Base-by-base conservation (phyloP, 2,888 invertebrate genomes). In the Macrophya alboannulata region DNA sequence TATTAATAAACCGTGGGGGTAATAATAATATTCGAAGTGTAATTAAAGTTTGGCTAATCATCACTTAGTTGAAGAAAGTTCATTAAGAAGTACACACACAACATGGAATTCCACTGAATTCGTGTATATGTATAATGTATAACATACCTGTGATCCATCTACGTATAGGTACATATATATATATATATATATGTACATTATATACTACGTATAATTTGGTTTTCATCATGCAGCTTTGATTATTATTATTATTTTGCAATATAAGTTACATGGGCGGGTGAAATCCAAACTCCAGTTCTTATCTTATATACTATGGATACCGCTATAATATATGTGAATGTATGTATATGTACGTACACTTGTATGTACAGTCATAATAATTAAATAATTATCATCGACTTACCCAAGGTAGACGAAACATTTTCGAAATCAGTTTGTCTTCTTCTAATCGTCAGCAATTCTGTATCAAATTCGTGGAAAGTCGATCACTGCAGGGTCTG, bases 381-480 rank as follows among this genome's bases (percentile, higher is more conserved):
- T 71, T 37, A 43, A 71, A 12, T 71, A 37, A 40, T 71, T n/a
- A 31, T 31, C 31, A 31, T 51, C 8, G 15, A 77, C 77, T 77
- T 25, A 77, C 77, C 77, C 77, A 77, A 51, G 77, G 77, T 77
- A 77, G 77, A 77, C 77, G 77, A 77, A 55, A 55, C 77, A 77
- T 77, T 77, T 77, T 77, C 31, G 8, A 55, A 17, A 21, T 72
- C 21, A n/a, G 74, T 37, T 68, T 68, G 45, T 31, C 31, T 31
- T 43, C 74, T 25, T 55, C 8, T n/a, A 55, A 45, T 43, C 77
- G 77, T 21, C 45, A 37, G 31, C 1, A 71, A 48, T 48, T 68
- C 15, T 37, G 8, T 55, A 17, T 12, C 9, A 51, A 31, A 0
- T 25, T 51, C 4, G 4, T 4, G 77, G 9, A 31, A 3, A n/a